A percentile compares a stretch with the other conserved stretches of the same genome.
Evolutionary conservation across 2,888 invertebrate genomes (phyloP).

Genomic region (Diplazon laetatorius): DNA sequence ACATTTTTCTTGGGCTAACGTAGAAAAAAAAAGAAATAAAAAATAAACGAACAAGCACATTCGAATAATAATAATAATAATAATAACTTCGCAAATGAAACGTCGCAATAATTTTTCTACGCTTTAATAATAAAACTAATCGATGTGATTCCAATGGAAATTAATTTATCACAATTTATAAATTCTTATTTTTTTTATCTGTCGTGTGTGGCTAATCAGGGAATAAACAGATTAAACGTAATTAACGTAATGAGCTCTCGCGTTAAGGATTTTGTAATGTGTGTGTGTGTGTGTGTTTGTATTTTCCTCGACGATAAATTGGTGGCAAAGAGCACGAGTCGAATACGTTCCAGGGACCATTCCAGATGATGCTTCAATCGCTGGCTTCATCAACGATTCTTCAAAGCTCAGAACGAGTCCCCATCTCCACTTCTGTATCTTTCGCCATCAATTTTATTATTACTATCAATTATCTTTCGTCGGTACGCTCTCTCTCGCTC

Average conservation of each 20-base stretch:
- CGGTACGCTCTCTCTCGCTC: background rate
- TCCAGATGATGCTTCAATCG: no score
- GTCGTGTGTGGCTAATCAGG: constrained; percentile 14
- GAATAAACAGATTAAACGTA: constrained; percentile 22
- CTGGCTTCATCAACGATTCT: no score
- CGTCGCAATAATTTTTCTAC: constrained; percentile 19
- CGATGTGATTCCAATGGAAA: no score
- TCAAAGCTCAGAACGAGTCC: no score
- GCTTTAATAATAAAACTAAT: background rate
- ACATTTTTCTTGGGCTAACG: no score
- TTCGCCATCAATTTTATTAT: no score
- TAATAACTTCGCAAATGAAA: constrained; percentile 1
- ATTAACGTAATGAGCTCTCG: constrained; percentile 43
- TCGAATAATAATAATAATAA: no score
- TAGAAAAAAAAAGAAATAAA: background rate
- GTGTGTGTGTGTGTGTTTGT: no score
- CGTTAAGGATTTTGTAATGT: constrained; percentile 18
- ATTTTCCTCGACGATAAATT: constrained; percentile 4
- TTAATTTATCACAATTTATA: constrained; percentile 50
- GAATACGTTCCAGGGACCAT: no score
- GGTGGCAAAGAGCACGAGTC: constrained; percentile 26
- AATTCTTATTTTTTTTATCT: constrained; percentile 31
- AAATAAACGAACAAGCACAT: background rate
- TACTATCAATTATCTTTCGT: no score
- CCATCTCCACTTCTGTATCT: no score